A percentile compares a stretch with the other conserved stretches of the same genome.
Evolutionary conservation across 2,797 vertebrate species (phyloP).

Genomic region (Diplodus puntazzo): DNA sequence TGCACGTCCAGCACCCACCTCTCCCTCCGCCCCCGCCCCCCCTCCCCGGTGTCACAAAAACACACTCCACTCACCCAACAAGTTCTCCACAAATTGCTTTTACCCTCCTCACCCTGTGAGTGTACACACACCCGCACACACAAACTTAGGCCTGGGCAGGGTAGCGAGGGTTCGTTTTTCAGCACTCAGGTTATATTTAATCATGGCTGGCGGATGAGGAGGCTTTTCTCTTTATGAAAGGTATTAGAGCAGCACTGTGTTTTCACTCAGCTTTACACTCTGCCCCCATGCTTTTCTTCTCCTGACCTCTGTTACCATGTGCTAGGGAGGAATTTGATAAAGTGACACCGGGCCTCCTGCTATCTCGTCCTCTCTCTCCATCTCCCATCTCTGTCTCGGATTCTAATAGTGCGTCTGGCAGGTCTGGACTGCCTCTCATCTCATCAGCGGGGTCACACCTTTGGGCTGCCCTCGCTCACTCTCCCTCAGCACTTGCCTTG

Average conservation of each 20-base stretch:
- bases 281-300: conserved; percentile 77
- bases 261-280: conserved; percentile 85
- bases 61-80: conserved; percentile 86
- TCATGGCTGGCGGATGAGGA: conserved; percentile 84
- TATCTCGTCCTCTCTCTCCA: conserved; percentile 64
- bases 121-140: conserved; percentile 65
- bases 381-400: conserved; percentile 69
- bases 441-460: conserved; percentile 83
- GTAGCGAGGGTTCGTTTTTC: conserved; percentile 77
- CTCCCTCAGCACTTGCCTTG: conserved; percentile 66
- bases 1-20: conserved; percentile 52
- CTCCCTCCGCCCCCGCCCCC: not conserved
- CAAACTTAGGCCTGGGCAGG: conserved; percentile 62
- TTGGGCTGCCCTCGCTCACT: conserved; percentile 69
- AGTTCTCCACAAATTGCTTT: conserved; percentile 95
- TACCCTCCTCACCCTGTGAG: conserved; percentile 83
- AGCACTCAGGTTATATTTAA: conserved; percentile 79
- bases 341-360: conserved; percentile 75
- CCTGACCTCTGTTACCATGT: conserved; percentile 83
- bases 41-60: conserved; percentile 62
- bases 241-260: conserved; percentile 83
- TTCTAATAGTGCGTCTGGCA: conserved; percentile 79
- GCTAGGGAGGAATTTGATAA: conserved; percentile 85
- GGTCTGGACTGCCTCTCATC: conserved; percentile 79
- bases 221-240: conserved; percentile 86